Percentiles rank a stretch among this genome's conserved stretches.
These are phyloP conservation scores for Semotilus atromaculatus DNA, from an alignment of 2,797 vertebrate genomes.

Conservation along the genomic window DNA sequence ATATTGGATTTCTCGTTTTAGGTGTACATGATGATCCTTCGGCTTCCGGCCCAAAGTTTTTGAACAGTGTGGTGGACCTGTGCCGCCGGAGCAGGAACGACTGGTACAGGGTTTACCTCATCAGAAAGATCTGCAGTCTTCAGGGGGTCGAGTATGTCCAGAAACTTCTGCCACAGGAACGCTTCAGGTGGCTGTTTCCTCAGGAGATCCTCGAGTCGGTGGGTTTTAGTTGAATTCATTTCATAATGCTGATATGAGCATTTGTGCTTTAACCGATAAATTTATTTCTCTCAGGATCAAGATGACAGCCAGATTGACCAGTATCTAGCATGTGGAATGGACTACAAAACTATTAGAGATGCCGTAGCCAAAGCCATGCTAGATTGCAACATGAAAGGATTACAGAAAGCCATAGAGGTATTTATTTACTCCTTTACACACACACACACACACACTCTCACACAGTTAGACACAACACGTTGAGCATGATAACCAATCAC, in stretches of 20 bases:
- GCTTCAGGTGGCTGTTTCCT: slow-evolving; percentile 87
- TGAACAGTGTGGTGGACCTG: slow-evolving; percentile 72
- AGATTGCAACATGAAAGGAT: slow-evolving; percentile 64
- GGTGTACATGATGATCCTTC: slow-evolving; percentile 43
- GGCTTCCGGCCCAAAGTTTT: slow-evolving; percentile 61
- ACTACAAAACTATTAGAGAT: slow-evolving; percentile 85
- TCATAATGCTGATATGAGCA: background rate
- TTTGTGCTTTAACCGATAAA: background rate
- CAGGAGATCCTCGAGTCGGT: slow-evolving; percentile 75
- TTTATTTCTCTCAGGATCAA: slow-evolving; percentile 61
- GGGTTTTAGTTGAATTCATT: background rate
- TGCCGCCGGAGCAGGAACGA: slow-evolving; percentile 76
- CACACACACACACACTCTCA: background rate
- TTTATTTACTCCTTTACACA: background rate
- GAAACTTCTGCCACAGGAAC: slow-evolving; percentile 71
- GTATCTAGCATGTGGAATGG: slow-evolving; percentile 83
- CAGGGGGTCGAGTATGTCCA: slow-evolving; percentile 85
- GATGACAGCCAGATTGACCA: slow-evolving; percentile 78
- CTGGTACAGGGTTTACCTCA: slow-evolving; percentile 89
- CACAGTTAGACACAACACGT: background rate
- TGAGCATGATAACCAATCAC: no score
- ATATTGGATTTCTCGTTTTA: slow-evolving; percentile 47
- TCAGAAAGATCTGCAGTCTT: slow-evolving; percentile 83
- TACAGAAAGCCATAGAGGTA: slow-evolving; percentile 81
- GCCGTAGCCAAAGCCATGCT: slow-evolving; percentile 79